Evolutionary conservation across 1,140 invertebrate genomes (phyloP).

Genomic region (Leptinotarsa lineolata): DNA sequence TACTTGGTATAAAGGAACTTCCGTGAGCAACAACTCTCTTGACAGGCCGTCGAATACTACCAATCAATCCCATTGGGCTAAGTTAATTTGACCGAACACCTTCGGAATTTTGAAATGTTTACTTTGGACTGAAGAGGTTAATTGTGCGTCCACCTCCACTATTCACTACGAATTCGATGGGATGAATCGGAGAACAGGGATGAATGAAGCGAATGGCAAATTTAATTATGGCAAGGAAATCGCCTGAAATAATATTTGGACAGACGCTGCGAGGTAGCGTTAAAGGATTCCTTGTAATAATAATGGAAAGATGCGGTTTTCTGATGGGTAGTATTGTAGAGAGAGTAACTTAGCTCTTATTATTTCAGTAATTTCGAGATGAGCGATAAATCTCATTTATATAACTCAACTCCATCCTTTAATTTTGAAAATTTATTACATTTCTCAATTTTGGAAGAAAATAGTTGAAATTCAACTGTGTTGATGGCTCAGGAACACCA

Average conservation of each 20-base stretch:
- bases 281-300: constrained; percentile 13
- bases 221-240: constrained; percentile 48
- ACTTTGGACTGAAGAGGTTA: constrained; percentile 37
- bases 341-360: no score
- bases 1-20: no score
- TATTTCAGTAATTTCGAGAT: no score
- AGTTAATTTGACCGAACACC: constrained; percentile 6
- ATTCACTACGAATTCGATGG: constrained; percentile 10
- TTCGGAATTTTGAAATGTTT: constrained; percentile 34
- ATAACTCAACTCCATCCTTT: no score
- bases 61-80: constrained; percentile 1
- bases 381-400: no score
- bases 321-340: no score
- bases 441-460: no score
- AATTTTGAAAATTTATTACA: no score
- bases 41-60: no score
- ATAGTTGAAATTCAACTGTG: no score
- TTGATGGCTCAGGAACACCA: no score
- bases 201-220: constrained; percentile 27
- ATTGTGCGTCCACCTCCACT: constrained; percentile 27
- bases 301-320: neutral
- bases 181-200: neutral
- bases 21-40: no score
- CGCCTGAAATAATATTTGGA: constrained; percentile 49
- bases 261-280: constrained; percentile 30